A percentile compares a stretch with the other conserved stretches of the same genome.
Evolutionary conservation across 92 coral and sea anemone genomes (phyloP).

Genomic region (Micromussa lordhowensis): DNA sequence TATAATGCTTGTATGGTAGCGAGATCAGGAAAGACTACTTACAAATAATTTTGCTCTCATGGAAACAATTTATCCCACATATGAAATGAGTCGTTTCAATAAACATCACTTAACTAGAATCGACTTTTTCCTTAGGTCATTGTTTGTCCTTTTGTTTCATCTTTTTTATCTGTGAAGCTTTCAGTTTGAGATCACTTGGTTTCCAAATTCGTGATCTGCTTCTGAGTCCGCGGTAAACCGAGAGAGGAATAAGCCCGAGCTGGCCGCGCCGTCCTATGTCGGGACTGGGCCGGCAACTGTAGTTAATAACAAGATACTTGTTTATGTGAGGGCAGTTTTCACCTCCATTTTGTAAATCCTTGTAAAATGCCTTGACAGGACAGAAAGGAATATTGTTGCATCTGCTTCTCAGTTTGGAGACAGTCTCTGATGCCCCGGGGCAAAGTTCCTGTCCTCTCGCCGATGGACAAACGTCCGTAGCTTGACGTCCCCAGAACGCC

Average conservation of each 20-base stretch:
- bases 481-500: conserved; percentile 92
- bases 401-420: conserved; percentile 79
- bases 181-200: conserved; percentile 42
- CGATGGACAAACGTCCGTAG: conserved; percentile 73
- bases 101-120: not conserved
- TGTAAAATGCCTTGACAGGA: conserved; percentile 66
- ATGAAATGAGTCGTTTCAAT: not conserved
- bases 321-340: conserved; percentile 85
- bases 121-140: not conserved
- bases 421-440: conserved; percentile 88
- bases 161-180: not conserved
- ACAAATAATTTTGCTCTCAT: not conserved
- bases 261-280: conserved; percentile 81
- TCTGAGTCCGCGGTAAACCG: conserved; percentile 77
- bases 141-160: not conserved
- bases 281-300: conserved; percentile 81
- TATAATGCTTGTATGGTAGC: no score
- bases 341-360: conserved; percentile 87
- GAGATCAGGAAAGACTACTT: no score
- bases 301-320: conserved; percentile 78
- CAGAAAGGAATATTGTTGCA: conserved; percentile 84
- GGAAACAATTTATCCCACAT: not conserved
- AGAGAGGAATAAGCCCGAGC: conserved; percentile 85
- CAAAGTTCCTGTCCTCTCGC: conserved; percentile 65
- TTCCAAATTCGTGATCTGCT: conserved; percentile 70